phyloP scores from a whole-genome alignment of 2,888 invertebrate genomes.

The Macrosiphum euphorbiae region DNA sequence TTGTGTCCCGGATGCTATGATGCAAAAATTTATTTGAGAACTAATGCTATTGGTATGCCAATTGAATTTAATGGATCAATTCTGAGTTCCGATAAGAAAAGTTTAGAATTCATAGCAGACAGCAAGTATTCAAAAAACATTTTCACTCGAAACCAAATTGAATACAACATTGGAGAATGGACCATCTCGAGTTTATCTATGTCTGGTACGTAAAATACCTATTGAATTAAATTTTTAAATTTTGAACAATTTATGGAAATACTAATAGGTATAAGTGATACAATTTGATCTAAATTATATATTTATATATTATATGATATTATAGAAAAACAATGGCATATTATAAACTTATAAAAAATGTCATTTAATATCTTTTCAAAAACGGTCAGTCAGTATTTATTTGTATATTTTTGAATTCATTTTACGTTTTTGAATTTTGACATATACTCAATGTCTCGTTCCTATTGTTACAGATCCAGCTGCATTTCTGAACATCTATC shows the following conservation, averaged over 20 bases:
- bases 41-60: conserved; percentile 33
- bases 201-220: not conserved
- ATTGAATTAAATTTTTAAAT: not conserved
- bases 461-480: not conserved
- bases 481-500: rapidly evolving
- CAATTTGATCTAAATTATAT: not conserved
- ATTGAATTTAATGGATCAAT: not conserved
- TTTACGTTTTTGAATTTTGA: not conserved
- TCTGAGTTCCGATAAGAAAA: not conserved
- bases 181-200: not conserved
- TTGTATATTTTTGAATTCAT: not conserved
- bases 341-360: not conserved
- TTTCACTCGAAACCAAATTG: not conserved
- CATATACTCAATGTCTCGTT: not conserved
- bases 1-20: not conserved
- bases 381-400: not conserved
- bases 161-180: not conserved
- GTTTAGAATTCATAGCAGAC: conserved; percentile 39
- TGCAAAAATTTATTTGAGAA: not conserved
- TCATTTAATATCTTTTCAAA: not conserved
- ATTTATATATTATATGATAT: not conserved
- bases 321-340: not conserved
- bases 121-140: not conserved
- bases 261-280: not conserved
- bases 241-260: not conserved